Conservation (phyloP, 2,113 vertebrate genomes). For the Nyctereutes procyonoides region DNA sequence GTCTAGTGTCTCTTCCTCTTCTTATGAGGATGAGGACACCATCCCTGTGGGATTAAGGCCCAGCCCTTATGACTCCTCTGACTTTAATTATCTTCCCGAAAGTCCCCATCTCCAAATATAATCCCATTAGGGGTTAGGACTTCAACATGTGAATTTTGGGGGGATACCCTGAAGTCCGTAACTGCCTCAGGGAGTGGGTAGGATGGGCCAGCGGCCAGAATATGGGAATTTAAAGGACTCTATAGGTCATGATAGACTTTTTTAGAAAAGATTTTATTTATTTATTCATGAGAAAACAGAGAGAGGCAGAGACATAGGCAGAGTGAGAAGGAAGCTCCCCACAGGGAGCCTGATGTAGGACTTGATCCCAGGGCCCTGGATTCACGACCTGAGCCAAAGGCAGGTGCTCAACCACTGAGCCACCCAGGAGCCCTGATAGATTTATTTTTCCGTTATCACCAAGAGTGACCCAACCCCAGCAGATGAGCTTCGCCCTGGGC, state of each 20-base stretch:
- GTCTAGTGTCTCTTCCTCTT: neutral
- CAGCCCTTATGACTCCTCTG: too few relatives aligned
- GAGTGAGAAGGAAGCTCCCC: too few relatives aligned
- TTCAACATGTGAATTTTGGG: neutral
- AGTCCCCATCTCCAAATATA: neutral
- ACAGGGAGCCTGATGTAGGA: too few relatives aligned
- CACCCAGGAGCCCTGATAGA: too few relatives aligned
- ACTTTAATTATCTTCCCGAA: neutral
- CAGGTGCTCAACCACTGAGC: too few relatives aligned
- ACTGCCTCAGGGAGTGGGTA: neutral
- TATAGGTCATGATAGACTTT: too few relatives aligned
- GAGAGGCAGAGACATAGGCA: too few relatives aligned
- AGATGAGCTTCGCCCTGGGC: neutral
- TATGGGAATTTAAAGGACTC: neutral
- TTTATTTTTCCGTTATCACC: neutral
- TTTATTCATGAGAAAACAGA: too few relatives aligned
- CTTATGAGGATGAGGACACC: neutral
- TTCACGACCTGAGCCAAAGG: too few relatives aligned
- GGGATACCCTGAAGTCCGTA: neutral
- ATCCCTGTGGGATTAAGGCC: neutral
- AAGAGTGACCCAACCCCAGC: rapidly evolving
- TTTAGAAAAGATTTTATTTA: neutral
- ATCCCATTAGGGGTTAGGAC: neutral
- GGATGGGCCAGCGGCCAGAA: neutral
- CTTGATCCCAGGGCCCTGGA: too few relatives aligned